Evolutionary conservation across 2,888 invertebrate genomes (phyloP).

Genomic region (Aspidapion aeneum): DNA sequence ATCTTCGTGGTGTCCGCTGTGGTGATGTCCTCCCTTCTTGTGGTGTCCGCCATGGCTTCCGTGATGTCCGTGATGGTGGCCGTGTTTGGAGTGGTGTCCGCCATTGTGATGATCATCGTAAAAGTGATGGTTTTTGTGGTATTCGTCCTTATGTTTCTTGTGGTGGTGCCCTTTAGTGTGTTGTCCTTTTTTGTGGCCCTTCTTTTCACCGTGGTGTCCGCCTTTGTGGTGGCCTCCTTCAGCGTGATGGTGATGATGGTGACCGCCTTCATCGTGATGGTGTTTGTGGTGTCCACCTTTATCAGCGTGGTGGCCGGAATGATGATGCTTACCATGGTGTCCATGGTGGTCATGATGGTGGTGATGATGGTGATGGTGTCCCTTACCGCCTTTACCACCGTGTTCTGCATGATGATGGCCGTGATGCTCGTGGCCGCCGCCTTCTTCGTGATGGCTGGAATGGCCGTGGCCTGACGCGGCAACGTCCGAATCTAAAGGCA

Average conservation of each 20-base stretch:
- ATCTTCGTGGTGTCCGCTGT: conserved; percentile 73
- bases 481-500: conserved; percentile 45
- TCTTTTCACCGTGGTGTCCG: conserved; percentile 74
- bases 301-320: conserved; percentile 70
- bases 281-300: conserved; percentile 77
- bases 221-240: conserved; percentile 74
- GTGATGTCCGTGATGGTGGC: conserved; percentile 74
- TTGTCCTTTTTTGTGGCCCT: conserved; percentile 79
- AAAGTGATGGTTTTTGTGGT: conserved; percentile 83
- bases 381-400: conserved; percentile 74
- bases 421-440: conserved; percentile 67
- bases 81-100: conserved; percentile 78
- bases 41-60: conserved; percentile 72
- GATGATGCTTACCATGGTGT: conserved; percentile 70
- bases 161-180: conserved; percentile 79
- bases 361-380: conserved; percentile 48
- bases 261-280: conserved; percentile 70
- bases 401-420: conserved; percentile 59
- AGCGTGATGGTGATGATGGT: conserved; percentile 73
- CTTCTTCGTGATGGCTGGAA: conserved; percentile 53
- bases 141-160: conserved; percentile 84
- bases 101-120: conserved; percentile 85
- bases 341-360: conserved; percentile 77
- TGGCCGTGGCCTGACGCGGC: conserved; percentile 44
- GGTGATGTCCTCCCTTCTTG: conserved; percentile 76